Conservation (phyloP, 2,797 vertebrate species). For the Potorous gilbertii region DNA sequence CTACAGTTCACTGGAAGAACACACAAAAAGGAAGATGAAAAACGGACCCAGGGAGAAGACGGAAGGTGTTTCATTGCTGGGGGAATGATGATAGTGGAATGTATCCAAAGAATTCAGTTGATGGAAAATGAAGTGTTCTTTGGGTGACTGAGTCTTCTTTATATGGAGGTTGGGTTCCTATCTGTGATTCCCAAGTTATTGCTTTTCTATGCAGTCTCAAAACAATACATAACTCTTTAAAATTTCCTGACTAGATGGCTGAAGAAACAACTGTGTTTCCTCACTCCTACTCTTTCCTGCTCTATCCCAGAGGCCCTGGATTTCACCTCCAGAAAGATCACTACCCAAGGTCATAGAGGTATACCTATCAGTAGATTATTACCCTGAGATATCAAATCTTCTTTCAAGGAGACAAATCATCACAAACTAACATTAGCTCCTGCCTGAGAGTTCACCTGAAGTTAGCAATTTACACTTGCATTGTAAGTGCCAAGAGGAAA, state of each 20-base stretch:
- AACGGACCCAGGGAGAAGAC: too few species aligned
- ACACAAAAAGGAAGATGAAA: not conserved
- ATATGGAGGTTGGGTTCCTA: not conserved
- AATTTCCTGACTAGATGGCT: not conserved
- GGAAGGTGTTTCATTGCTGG: too few species aligned
- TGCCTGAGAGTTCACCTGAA: not conserved
- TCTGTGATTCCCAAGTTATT: not conserved
- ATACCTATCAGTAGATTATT: not conserved
- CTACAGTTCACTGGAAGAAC: not conserved
- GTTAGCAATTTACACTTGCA: not conserved
- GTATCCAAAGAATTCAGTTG: too few species aligned
- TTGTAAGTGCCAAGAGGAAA: not conserved
- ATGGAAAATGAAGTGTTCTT: not conserved
- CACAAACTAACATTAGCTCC: not conserved
- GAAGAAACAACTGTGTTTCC: not conserved
- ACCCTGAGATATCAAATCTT: not conserved
- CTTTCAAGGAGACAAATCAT: not conserved
- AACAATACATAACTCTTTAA: not conserved
- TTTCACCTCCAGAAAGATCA: not conserved
- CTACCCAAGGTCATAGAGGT: not conserved
- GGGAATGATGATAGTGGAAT: too few species aligned
- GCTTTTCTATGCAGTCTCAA: not conserved
- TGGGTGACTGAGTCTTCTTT: not conserved
- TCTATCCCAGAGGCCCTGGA: not conserved
- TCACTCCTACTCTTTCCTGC: not conserved